phyloP scores from a whole-genome alignment of 1,140 invertebrate genomes.

The Drosophila nasuta region DNA sequence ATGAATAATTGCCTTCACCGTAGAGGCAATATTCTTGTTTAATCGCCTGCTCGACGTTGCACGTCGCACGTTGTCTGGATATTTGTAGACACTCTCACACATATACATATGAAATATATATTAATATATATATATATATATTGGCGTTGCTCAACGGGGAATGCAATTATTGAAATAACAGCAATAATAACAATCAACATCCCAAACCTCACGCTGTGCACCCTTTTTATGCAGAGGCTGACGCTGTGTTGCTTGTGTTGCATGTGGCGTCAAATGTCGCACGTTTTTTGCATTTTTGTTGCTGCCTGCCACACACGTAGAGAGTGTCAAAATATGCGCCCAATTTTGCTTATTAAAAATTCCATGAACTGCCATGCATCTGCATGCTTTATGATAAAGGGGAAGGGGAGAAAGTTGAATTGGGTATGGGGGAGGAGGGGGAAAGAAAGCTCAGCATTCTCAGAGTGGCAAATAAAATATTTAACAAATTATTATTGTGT shows the following conservation, averaged over 20 bases:
- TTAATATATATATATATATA: constrained; percentile 25
- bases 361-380: constrained; percentile 30
- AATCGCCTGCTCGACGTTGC: constrained; percentile 35
- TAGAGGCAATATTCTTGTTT: constrained; percentile 45
- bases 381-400: neutral
- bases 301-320: constrained; percentile 28
- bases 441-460: neutral
- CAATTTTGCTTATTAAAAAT: constrained; percentile 71
- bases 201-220: constrained; percentile 6
- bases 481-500: constrained; percentile 22
- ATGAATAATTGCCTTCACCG: constrained; percentile 72
- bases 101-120: neutral
- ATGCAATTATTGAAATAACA: constrained; percentile 83
- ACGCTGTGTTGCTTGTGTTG: constrained; percentile 25
- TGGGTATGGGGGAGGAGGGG: neutral
- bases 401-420: neutral
- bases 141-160: constrained; percentile 44
- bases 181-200: constrained; percentile 60
- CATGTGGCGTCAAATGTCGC: constrained; percentile 72
- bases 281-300: constrained; percentile 76
- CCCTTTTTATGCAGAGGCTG: neutral
- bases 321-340: constrained; percentile 78
- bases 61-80: constrained; percentile 10
- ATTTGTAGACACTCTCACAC: neutral
- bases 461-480: constrained; percentile 24